Base-by-base conservation (phyloP, 2,113 vertebrate species). In the Amblyornis subalaris region DNA sequence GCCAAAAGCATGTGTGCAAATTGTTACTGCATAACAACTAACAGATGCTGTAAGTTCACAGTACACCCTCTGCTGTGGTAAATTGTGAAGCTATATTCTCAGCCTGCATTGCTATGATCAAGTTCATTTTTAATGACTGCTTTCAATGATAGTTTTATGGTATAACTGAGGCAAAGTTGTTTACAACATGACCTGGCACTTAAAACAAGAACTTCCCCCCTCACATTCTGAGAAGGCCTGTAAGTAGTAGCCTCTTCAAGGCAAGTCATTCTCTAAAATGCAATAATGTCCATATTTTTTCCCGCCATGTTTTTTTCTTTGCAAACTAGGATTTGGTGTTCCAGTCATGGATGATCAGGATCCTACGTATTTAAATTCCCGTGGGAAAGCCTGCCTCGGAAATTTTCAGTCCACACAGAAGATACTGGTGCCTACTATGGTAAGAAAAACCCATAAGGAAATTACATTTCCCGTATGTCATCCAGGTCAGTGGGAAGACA, bases 161-260 rank as follows among this genome's bases (percentile, higher is more conserved):
- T 55, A 6, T 31, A 33, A 64, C 7, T 55, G 45, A 67, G 20
- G 58, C 15, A 40, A 66, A 36, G 29, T 65, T 18, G 24, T 35
- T 79, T 62, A 60, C 12, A 48, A 10, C 16, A 17, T 14, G 51
- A 9, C 17, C 14, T 65, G 26, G 14, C 19, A 38, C 21, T 81
- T 53, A 33, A 74, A 60, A 53, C 3, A 51, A 18, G 24, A 60
- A 4, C 26, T 3, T 0, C 6, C 2, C 0, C 9, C 10, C 40
- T 0, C 22, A 8, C 7, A 28, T 53, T 77, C 14, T 28, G 77
- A 40, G 21, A 79, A 58, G 36, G 19, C 40, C 17, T 77, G 44
- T 28, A 81, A 73, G 22, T 55, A 48, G 7, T 31, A 29, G 28
- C 14, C 21, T 62, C 40, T 81, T 85, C 25, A 54, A 25, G 21